Evolutionary conservation across 2,888 invertebrate species (phyloP).

Genomic region (Tethea ocularis): DNA sequence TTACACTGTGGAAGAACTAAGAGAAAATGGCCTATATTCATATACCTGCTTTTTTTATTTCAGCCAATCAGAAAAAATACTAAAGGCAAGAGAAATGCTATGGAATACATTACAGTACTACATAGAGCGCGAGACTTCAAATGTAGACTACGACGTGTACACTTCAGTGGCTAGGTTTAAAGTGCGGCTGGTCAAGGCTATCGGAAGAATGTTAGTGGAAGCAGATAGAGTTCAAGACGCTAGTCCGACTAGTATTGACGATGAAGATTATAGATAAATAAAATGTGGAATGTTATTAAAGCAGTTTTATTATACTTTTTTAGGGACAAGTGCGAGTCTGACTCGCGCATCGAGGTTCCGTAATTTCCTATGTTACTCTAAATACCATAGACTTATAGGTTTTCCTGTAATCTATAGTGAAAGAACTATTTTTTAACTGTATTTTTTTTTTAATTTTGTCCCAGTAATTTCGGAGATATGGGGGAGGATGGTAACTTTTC

Average conservation of each 20-base stretch:
- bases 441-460: too few species aligned
- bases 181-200: slow-evolving; percentile 55
- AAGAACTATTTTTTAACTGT: too few species aligned
- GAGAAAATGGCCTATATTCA: too few species aligned
- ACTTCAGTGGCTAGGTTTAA: slow-evolving; percentile 52
- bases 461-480: too few species aligned
- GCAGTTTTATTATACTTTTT: neutral
- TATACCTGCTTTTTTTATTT: slow-evolving; percentile 41
- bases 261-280: neutral
- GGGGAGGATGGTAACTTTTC: too few species aligned
- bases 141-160: slow-evolving; percentile 50
- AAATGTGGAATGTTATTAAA: neutral
- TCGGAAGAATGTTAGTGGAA: slow-evolving; percentile 63
- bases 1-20: too few species aligned
- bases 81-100: slow-evolving; percentile 73
- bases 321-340: too few species aligned
- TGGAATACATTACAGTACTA: slow-evolving; percentile 77
- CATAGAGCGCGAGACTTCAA: slow-evolving; percentile 64
- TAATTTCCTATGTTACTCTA: too few species aligned
- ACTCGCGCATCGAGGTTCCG: too few species aligned
- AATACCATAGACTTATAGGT: too few species aligned
- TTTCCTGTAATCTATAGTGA: too few species aligned
- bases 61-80: slow-evolving; percentile 78
- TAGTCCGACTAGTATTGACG: neutral
- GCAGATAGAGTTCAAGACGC: neutral